phyloP scores from a whole-genome alignment of 2,113 vertebrate genomes.

The human region DNA sequence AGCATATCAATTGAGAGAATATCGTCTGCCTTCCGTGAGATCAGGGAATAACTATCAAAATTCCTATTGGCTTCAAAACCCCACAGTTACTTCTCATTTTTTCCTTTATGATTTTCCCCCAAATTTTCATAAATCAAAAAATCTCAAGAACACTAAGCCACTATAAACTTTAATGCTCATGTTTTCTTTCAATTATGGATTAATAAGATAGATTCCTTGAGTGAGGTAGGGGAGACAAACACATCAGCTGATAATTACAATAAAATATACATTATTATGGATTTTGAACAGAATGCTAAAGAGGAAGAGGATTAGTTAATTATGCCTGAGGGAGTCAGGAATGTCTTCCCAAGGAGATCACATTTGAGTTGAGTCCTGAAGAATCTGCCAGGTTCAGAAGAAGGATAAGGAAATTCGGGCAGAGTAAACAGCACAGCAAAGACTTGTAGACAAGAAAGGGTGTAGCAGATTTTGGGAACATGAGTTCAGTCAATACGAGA shows the following conservation, averaged over 20 bases:
- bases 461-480: not conserved
- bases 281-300: not conserved
- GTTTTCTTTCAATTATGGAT: not conserved
- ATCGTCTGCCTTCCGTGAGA: not conserved
- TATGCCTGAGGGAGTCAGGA: not conserved
- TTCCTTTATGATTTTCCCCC: not conserved
- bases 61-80: not conserved
- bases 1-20: not conserved
- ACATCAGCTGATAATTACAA: not conserved
- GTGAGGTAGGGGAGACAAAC: not conserved
- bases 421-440: not conserved
- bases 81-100: not conserved
- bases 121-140: not conserved
- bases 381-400: not conserved
- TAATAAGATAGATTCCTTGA: not conserved
- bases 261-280: not conserved
- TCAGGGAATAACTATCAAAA: constrained; percentile 35
- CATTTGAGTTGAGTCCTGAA: not conserved
- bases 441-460: not conserved
- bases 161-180: not conserved
- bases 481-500: not conserved
- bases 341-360: not conserved
- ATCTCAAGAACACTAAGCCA: not conserved
- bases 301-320: not conserved
- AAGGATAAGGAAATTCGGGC: not conserved